Conservation (phyloP, 1,140 invertebrate genomes). For the Whitmania pigra region DNA sequence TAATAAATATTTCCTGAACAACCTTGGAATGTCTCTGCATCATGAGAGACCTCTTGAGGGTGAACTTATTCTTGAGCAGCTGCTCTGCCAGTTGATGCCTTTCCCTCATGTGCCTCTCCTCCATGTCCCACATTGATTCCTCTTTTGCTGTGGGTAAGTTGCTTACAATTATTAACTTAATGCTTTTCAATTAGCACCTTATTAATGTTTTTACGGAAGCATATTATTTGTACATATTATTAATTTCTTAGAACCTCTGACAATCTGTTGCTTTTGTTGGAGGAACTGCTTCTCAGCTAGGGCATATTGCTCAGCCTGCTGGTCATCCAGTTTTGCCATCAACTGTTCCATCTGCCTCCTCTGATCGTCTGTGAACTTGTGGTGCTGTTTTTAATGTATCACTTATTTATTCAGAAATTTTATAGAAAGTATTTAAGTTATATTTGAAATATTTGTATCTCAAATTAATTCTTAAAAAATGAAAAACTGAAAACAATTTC, state of each 20-base stretch:
- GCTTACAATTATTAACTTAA: neutral
- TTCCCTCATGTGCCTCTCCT: constrained; percentile 91
- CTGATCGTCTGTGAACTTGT: constrained; percentile 70
- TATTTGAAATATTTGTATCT: too few relatives aligned
- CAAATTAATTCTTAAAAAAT: too few relatives aligned
- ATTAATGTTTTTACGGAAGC: too few relatives aligned
- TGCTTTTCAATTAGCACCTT: constrained; percentile 3
- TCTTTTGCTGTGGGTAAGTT: constrained; percentile 51
- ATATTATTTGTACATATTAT: neutral
- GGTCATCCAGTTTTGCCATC: constrained; percentile 69
- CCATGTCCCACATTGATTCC: constrained; percentile 85
- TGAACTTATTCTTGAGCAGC: constrained; percentile 93
- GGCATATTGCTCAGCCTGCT: constrained; percentile 83
- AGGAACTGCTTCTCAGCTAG: constrained; percentile 86
- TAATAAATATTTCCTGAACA: neutral
- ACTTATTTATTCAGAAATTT: too few relatives aligned
- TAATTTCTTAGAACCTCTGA: constrained; percentile 38
- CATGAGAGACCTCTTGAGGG: constrained; percentile 60
- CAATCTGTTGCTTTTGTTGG: constrained; percentile 79
- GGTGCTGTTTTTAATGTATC: constrained; percentile 59
- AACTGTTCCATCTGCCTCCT: constrained; percentile 71
- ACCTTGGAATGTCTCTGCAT: constrained; percentile 45
- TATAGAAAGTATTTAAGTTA: too few relatives aligned
- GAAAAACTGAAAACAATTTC: constrained; percentile 13
- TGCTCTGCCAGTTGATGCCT: constrained; percentile 82